A percentile compares a stretch with the other conserved stretches of the same genome.
Conservation (phyloP, 2,113 vertebrate genomes). For the Catharus fuscescens region DNA sequence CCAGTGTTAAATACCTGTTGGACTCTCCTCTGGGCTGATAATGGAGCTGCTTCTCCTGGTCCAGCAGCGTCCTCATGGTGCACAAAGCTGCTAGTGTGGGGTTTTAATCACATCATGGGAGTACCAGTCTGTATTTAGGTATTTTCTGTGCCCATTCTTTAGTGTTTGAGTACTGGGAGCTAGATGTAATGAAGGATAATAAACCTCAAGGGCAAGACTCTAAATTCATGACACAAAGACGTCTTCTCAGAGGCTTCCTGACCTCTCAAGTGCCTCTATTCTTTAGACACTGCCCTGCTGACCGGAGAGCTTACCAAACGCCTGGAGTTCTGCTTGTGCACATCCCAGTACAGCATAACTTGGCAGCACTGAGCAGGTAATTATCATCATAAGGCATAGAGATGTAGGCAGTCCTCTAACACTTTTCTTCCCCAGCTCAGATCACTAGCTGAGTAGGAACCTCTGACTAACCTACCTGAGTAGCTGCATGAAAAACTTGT, state of each 20-base stretch:
- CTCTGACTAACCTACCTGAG: neutral
- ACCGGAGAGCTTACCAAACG: neutral
- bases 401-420: neutral
- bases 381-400: neutral
- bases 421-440: neutral
- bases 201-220: neutral
- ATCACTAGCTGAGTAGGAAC: neutral
- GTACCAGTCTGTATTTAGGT: neutral
- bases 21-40: neutral
- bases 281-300: neutral
- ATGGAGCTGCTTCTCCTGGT: accelerated
- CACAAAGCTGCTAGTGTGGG: neutral
- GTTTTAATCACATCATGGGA: neutral
- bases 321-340: neutral
- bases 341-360: neutral
- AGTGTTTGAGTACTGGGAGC: neutral
- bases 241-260: neutral
- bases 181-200: neutral
- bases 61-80: accelerated
- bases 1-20: neutral
- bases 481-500: neutral
- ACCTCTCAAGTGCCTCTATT: neutral
- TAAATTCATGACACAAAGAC: neutral
- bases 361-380: neutral
- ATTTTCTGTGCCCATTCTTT: neutral